phyloP scores from a whole-genome alignment of 1,140 invertebrate genomes.

The Zaprionus ghesquierei region DNA sequence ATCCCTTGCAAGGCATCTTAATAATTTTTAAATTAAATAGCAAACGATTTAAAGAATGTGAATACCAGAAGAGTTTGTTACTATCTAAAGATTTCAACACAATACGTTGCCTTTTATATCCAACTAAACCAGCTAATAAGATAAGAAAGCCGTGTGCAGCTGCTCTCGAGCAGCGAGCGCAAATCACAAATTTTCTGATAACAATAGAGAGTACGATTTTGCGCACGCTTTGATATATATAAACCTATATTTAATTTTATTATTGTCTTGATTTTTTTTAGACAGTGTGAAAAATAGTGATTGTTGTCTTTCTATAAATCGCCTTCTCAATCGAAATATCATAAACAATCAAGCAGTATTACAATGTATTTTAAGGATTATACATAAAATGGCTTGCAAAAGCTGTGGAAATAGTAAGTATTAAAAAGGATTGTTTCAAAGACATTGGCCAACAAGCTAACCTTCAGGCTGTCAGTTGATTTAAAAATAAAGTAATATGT shows the following conservation, averaged over 20 bases:
- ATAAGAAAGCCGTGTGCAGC: constrained; percentile 59
- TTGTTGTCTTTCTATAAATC: too few species aligned
- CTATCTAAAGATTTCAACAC: constrained; percentile 7
- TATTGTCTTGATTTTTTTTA: too few species aligned
- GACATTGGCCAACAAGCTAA: background rate
- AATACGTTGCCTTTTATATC: constrained; percentile 37
- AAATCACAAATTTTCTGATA: constrained; percentile 23
- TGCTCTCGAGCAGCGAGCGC: constrained; percentile 40
- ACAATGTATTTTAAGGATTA: too few species aligned
- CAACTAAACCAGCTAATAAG: constrained; percentile 36
- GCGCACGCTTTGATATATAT: too few species aligned
- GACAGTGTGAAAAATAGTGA: too few species aligned
- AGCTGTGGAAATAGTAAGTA: constrained; percentile 63
- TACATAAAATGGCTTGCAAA: constrained; percentile 61
- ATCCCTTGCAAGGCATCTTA: constrained; percentile 72
- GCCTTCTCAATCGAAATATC: too few species aligned
- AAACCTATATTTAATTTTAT: too few species aligned
- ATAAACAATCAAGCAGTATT: too few species aligned
- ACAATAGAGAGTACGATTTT: constrained; percentile 23
- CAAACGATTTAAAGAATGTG: background rate
- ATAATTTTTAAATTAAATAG: background rate
- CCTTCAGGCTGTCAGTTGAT: constrained; percentile 56
- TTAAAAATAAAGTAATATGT: too few species aligned
- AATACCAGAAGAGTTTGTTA: background rate
- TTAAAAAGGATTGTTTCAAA: background rate